A percentile compares a stretch with the other conserved stretches of the same genome.
Conservation (phyloP, 2,888 invertebrate genomes). For the Meganola albula region DNA sequence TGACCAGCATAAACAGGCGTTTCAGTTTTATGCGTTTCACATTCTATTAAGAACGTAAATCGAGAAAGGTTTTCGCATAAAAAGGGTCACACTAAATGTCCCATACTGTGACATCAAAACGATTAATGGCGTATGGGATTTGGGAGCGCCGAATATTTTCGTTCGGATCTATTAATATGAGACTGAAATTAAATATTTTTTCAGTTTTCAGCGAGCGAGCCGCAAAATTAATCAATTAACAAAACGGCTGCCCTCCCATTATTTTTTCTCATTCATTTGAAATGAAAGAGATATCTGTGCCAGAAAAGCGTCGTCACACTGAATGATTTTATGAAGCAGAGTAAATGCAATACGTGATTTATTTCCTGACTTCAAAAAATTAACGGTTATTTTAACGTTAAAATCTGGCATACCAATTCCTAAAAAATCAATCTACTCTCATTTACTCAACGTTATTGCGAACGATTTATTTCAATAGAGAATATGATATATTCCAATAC, state of each 20-base stretch:
- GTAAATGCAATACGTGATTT: constrained; percentile 16
- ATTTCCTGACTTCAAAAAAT: too few relatives aligned
- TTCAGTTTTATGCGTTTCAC: constrained; percentile 49
- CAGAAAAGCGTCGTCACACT: constrained; percentile 20
- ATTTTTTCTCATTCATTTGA: constrained; percentile 28
- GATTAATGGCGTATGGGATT: constrained; percentile 69
- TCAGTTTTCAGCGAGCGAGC: constrained; percentile 29
- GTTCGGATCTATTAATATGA: constrained; percentile 60
- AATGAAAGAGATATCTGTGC: constrained; percentile 25
- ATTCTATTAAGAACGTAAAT: constrained; percentile 63
- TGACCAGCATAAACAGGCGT: constrained; percentile 42
- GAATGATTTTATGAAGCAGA: constrained; percentile 22
- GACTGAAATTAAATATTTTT: constrained; percentile 50
- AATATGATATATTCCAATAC: too few relatives aligned
- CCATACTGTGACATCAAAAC: constrained; percentile 74
- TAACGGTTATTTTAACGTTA: too few relatives aligned
- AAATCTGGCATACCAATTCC: too few relatives aligned
- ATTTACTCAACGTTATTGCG: too few relatives aligned
- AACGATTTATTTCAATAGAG: too few relatives aligned
- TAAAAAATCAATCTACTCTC: too few relatives aligned
- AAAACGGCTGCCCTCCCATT: constrained; percentile 24
- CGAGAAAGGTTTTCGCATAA: constrained; percentile 56
- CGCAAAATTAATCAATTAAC: constrained; percentile 32
- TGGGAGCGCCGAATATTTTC: constrained; percentile 63
- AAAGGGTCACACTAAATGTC: constrained; percentile 77